These are phyloP conservation scores for Bathynomus jamesi DNA, from an alignment of 1,140 invertebrate species.

Conservation along the genomic window DNA sequence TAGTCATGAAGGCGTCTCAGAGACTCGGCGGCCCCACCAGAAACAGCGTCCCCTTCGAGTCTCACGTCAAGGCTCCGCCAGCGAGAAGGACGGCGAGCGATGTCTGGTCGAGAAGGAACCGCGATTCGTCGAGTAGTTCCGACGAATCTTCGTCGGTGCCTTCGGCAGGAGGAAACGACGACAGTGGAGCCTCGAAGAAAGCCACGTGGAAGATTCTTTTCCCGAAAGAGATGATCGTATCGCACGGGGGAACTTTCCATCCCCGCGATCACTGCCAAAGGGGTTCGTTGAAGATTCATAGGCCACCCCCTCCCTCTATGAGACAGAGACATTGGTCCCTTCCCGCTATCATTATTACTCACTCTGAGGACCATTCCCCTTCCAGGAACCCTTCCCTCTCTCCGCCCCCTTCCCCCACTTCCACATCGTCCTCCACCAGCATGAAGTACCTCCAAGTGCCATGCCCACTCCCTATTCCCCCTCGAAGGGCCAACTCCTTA, in stretches of 20 bases:
- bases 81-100: not conserved
- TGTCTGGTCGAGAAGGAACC: not conserved
- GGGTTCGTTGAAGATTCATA: not conserved
- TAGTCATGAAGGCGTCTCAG: slow-evolving; percentile 3
- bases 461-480: not conserved
- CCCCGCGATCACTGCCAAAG: too few relatives aligned
- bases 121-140: too few relatives aligned
- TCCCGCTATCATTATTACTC: slow-evolving; percentile 11
- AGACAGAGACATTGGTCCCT: slow-evolving; percentile 9
- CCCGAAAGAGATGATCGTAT: not conserved
- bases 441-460: not conserved
- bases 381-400: not conserved
- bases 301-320: not conserved
- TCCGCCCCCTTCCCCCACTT: not conserved
- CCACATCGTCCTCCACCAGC: not conserved
- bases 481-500: not conserved
- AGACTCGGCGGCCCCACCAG: not conserved
- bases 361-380: not conserved
- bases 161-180: not conserved
- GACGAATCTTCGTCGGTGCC: not conserved
- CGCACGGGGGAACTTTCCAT: not conserved
- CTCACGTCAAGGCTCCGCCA: not conserved
- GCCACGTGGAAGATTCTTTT: not conserved
- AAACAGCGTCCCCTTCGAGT: not conserved
- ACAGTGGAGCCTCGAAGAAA: not conserved